These are phyloP conservation scores for Lithophane semibrunnea DNA, from an alignment of 2,888 invertebrate species.

Conservation along the genomic window DNA sequence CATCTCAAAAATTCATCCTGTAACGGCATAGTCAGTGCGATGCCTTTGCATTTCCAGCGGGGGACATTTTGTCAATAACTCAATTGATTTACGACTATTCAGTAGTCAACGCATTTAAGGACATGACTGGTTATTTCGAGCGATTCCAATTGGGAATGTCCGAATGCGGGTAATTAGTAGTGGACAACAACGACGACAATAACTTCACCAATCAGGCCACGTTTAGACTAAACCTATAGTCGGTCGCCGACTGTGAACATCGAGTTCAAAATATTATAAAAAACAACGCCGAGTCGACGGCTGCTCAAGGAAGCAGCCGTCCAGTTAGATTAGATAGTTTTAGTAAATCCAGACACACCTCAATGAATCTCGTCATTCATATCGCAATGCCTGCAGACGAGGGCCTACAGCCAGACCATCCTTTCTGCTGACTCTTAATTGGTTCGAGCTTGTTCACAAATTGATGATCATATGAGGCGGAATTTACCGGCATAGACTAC, in stretches of 20 bases:
- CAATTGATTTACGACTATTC: constrained; percentile 30
- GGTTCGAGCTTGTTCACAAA: neutral
- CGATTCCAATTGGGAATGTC: constrained; percentile 26
- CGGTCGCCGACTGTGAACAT: neutral
- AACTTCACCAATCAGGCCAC: constrained; percentile 6
- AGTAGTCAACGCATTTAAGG: constrained; percentile 1
- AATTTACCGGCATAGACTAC: neutral
- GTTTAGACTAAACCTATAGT: neutral
- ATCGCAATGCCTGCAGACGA: neutral
- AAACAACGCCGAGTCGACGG: neutral
- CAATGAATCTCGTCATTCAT: neutral
- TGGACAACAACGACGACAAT: neutral
- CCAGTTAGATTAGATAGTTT: neutral
- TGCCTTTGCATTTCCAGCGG: neutral
- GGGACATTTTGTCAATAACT: constrained; percentile 16
- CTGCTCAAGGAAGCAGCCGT: neutral
- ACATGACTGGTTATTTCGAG: constrained; percentile 21
- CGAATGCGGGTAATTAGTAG: constrained; percentile 50
- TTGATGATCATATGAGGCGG: neutral
- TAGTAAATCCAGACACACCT: neutral
- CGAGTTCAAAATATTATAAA: neutral
- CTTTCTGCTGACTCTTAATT: too few species aligned
- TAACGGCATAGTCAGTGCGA: neutral
- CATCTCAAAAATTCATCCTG: neutral
- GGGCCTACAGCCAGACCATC: neutral